phyloP scores from a whole-genome alignment of 2,797 vertebrate genomes.

The Xyrichtys novacula region DNA sequence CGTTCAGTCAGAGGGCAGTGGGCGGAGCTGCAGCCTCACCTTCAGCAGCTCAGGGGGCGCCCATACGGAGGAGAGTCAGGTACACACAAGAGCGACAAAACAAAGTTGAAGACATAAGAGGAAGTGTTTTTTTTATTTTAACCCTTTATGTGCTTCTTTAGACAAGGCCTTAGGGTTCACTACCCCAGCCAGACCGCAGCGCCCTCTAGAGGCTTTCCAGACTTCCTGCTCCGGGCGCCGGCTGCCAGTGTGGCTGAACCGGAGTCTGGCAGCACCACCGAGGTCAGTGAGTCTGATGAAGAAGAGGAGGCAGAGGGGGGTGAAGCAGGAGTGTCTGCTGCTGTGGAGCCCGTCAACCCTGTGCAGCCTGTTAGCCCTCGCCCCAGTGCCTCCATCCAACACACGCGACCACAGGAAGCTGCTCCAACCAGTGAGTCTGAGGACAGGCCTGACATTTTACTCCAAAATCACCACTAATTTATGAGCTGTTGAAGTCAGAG shows the following conservation, averaged over 20 bases:
- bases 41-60: conserved; percentile 24
- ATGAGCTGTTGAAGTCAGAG: too few relatives aligned
- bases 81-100: conserved; percentile 7
- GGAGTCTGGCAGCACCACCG: conserved; percentile 78
- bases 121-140: background rate
- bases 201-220: conserved; percentile 78
- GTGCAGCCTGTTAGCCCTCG: conserved; percentile 9
- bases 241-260: conserved; percentile 74
- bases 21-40: conserved; percentile 15
- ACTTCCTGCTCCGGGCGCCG: conserved; percentile 78
- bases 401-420: conserved; percentile 16
- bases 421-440: background rate
- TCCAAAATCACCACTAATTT: too few relatives aligned
- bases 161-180: conserved; percentile 81
- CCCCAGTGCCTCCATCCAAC: conserved; percentile 8
- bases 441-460: too few relatives aligned
- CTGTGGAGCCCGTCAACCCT: background rate
- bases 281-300: conserved; percentile 83
- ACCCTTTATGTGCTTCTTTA: conserved; percentile 26
- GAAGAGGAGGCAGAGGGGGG: conserved; percentile 52
- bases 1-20: conserved; percentile 69
- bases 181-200: conserved; percentile 87
- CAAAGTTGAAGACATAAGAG: background rate
- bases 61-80: conserved; percentile 70
- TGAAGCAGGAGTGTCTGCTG: background rate